phyloP scores from a whole-genome alignment of 2,113 vertebrate genomes.

The Phainopepla nitens region DNA sequence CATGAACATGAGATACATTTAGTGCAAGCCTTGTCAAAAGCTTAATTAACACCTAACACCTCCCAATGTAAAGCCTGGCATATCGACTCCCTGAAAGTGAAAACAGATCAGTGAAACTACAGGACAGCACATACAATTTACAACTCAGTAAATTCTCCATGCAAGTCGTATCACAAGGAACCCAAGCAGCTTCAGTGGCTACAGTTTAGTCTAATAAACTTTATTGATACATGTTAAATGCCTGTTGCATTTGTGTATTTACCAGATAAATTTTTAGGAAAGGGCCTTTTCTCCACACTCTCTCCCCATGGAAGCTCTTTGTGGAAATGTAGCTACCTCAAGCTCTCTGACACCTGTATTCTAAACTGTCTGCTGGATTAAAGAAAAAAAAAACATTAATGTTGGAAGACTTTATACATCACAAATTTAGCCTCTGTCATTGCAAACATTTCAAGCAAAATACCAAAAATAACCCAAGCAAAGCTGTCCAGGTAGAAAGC shows the following conservation, averaged over 20 bases:
- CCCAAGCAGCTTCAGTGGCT: neutral
- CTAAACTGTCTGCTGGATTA: neutral
- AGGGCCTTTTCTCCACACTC: neutral
- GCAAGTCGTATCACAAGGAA: rapidly evolving
- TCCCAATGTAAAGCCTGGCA: neutral
- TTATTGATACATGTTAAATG: neutral
- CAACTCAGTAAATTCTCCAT: neutral
- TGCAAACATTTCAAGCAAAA: neutral
- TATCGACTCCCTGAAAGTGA: neutral
- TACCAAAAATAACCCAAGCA: neutral
- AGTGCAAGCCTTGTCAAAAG: neutral
- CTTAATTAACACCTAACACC: neutral
- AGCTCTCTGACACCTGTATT: neutral
- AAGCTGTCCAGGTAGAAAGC: neutral
- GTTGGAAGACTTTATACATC: neutral
- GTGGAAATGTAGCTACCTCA: neutral
- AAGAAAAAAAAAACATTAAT: neutral
- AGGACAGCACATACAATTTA: neutral
- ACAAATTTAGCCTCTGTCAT: neutral
- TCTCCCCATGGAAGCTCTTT: neutral
- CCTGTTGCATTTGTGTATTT: neutral
- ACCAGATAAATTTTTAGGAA: neutral
- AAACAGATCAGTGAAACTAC: neutral
- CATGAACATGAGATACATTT: neutral
- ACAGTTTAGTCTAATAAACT: neutral